A percentile compares a stretch with the other conserved stretches of the same genome.
Conservation (phyloP, 2,113 vertebrate species). For the Phainopepla nitens region DNA sequence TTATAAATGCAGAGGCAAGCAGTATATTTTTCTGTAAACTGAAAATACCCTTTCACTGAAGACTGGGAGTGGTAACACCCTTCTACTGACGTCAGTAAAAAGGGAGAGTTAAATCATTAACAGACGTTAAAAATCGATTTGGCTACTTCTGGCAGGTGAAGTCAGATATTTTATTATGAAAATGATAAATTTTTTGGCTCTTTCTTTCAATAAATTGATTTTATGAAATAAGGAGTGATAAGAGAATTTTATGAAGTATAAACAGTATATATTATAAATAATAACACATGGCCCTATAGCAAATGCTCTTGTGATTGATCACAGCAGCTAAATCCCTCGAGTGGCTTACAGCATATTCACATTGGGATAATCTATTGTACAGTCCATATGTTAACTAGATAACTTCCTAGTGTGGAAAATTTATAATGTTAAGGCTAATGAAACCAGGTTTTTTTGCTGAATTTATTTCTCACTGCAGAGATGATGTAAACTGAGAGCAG, state of each 20-base stretch:
- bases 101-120: conserved; percentile 61
- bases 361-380: not conserved
- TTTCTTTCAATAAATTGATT: conserved; percentile 46
- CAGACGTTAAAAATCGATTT: conserved; percentile 43
- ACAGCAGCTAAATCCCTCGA: conserved; percentile 2
- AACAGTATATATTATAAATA: conserved; percentile 43
- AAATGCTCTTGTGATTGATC: conserved; percentile 50
- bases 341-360: conserved; percentile 5
- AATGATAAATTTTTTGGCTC: conserved; percentile 35
- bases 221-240: conserved; percentile 36
- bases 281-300: conserved; percentile 30
- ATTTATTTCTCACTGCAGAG: conserved; percentile 18
- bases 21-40: not conserved
- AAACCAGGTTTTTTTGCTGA: not conserved
- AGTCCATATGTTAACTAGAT: conserved; percentile 30
- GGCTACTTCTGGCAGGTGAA: conserved; percentile 50
- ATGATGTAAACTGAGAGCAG: conserved; percentile 2
- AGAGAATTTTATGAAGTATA: conserved; percentile 51
- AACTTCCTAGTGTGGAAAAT: conserved; percentile 27
- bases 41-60: not conserved
- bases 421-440: conserved; percentile 6
- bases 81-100: conserved; percentile 47
- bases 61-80: conserved; percentile 17
- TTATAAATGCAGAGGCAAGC: not conserved
- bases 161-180: conserved; percentile 51